These are phyloP conservation scores for Gobio occitaniae DNA, from an alignment of 2,797 vertebrate genomes.

Conservation along the genomic window DNA sequence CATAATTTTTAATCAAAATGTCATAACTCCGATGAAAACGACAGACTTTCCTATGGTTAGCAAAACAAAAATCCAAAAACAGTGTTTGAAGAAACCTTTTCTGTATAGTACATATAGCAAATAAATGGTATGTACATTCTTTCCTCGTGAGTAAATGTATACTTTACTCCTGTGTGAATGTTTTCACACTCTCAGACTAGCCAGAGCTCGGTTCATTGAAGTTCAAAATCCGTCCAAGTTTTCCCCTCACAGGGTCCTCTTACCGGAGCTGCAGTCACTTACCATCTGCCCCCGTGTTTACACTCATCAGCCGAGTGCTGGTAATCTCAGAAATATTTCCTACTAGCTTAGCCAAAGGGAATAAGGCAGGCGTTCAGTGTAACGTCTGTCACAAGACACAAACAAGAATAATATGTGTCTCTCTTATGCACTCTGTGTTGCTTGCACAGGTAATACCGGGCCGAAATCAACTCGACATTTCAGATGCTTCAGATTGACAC, in stretches of 20 bases:
- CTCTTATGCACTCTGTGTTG: background rate
- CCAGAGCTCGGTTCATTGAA: slow-evolving; percentile 16
- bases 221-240: slow-evolving; percentile 64
- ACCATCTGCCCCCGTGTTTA: slow-evolving; percentile 86
- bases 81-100: background rate
- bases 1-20: background rate
- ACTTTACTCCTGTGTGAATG: background rate
- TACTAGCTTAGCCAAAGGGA: slow-evolving; percentile 79
- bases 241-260: slow-evolving; percentile 77
- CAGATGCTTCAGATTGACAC: slow-evolving; percentile 5
- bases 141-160: background rate
- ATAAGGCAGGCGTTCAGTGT: slow-evolving; percentile 63
- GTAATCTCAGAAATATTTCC: slow-evolving; percentile 84
- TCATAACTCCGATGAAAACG: background rate
- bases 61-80: background rate
- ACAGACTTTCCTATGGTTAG: background rate
- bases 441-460: background rate
- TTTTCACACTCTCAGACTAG: slow-evolving; percentile 33
- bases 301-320: slow-evolving; percentile 78
- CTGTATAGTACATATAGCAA: background rate
- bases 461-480: background rate
- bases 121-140: background rate
- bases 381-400: slow-evolving; percentile 25
- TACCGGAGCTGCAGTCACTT: slow-evolving; percentile 75
- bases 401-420: slow-evolving; percentile 15